Evolutionary conservation across 2,888 invertebrate species (phyloP), one percentile per base, ranked within the genome.

Genomic region (Lapara coniferarum): DNA sequence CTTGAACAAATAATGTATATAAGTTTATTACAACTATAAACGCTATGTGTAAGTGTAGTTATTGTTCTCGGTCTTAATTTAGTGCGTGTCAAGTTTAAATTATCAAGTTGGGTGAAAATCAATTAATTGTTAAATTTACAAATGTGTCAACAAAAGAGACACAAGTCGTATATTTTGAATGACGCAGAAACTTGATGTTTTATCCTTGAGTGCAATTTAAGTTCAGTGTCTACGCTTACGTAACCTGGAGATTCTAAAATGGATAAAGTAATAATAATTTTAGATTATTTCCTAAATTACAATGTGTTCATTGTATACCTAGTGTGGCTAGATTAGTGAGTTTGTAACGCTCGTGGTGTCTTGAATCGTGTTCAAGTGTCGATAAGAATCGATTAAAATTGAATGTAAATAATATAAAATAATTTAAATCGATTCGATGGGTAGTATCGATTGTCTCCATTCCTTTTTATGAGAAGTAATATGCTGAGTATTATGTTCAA

Each of bases 221-320:
- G 52, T 69, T 51, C 70, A 69, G 56, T 63, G 58, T 57, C 69
- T 70, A 59, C 44, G 59, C 73, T 67, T 68, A 69, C 69, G 51
- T 71, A 74, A 73, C 69, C 63, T 70, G 58, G 71, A 75, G 69
- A 74, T 75, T 73, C 67, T 73, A 74, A 77, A 72, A 59, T 37
- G 59, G 6, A 53, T 46, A 63, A 49, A 63, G 49, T 63, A 63
- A 63, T 59, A 16, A 46, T 59, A 52, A 71, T 69, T 66, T 63
- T 52, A 51, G 44, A 68, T 52, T 57, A 16, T 68, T 44, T 59
- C 78, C 79, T 77, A 85, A 86, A 85, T 89, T 88, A 81, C 84
- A 85, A 89, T 88, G 89, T 91, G 90, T 91, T 91, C 90, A 90
- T 87, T 89, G 87, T 89, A 88, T 82, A 83, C 80, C 83, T 91